Base-by-base conservation (phyloP, 2,797 vertebrate genomes). In the Chaetophractus vellerosus region DNA sequence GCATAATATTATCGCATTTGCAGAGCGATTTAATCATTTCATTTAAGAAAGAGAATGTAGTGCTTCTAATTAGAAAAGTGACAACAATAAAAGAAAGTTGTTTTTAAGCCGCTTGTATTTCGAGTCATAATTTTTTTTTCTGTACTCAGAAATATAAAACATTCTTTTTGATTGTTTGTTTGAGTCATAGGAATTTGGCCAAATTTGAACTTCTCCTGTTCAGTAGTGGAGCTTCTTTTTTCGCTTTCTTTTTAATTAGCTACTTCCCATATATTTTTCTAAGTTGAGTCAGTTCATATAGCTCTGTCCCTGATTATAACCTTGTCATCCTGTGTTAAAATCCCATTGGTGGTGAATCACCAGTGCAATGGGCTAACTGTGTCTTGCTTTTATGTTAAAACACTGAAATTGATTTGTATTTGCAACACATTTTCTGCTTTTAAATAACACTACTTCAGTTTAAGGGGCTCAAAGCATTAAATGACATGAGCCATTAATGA, bases 391-490 rank as follows among this genome's bases (percentile, higher is more conserved):
- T 61, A 1, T 18, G 1, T 71, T 36, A 15, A n/a, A 4, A 57
- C 11, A 18, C 24, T 85, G 31, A 16, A 63, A 18, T 59, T 63
- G 55, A 88, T 69, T 86, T n/a, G 12, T 75, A 19, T 91, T 26
- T 45, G 10, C 15, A 14, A 80, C 81, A 72, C 12, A 9, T 93
- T 41, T 28, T 93, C 82, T 59, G 26, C 86, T 97, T 96, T 66
- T 57, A 38, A 61, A 41, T 4, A 24, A 5, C 31, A 11, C 14
- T n/a, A 38, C 48, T 50, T 52, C 76, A 26, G 18, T 36, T 33
- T 61, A 15, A 23, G 33, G 36, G 21, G 33, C 78, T 57, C 28
- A 81, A 66, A 71, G n/a, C 8, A 31, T 80, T 48, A 72, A 93
- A 61, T 1, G 2, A 24, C 85, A 16, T 12, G 61, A 87, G 89